These are phyloP conservation scores for Ptyas mucosa DNA, from an alignment of 2,113 vertebrate species.

Conservation along the genomic window DNA sequence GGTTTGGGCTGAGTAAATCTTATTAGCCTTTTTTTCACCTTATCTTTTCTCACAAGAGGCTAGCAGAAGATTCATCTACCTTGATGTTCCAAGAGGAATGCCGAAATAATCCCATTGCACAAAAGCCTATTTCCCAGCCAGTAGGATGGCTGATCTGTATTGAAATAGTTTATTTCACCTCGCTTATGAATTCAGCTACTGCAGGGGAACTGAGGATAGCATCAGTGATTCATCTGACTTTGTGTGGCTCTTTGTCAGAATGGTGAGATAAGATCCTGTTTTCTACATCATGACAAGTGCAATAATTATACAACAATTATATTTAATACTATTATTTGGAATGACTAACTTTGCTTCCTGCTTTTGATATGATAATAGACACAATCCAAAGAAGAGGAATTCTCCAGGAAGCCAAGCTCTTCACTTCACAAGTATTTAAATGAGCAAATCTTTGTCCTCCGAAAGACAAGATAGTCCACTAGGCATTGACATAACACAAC, in stretches of 20 bases:
- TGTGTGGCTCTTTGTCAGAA: not conserved
- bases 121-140: not conserved
- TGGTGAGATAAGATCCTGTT: not conserved
- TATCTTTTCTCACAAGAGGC: slow-evolving; percentile 61
- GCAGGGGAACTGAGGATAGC: not conserved
- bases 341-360: not conserved
- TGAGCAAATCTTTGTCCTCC: not conserved
- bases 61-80: slow-evolving; percentile 51
- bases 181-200: not conserved
- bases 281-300: not conserved
- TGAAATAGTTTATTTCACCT: not conserved
- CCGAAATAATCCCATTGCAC: slow-evolving; percentile 31
- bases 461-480: not conserved
- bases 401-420: not conserved
- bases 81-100: slow-evolving; percentile 4
- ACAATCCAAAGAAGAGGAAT: not conserved
- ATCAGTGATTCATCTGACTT: not conserved
- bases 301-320: not conserved
- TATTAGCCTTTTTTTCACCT: slow-evolving; percentile 72
- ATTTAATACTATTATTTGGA: not conserved
- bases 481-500: not conserved
- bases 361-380: not conserved
- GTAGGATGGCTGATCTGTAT: not conserved
- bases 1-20: slow-evolving; percentile 75
- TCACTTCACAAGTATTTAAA: not conserved